Percentiles rank a stretch among this genome's conserved stretches.
Conservation (phyloP, 1,140 invertebrate genomes). For the Rhopalosiphum maidis region DNA sequence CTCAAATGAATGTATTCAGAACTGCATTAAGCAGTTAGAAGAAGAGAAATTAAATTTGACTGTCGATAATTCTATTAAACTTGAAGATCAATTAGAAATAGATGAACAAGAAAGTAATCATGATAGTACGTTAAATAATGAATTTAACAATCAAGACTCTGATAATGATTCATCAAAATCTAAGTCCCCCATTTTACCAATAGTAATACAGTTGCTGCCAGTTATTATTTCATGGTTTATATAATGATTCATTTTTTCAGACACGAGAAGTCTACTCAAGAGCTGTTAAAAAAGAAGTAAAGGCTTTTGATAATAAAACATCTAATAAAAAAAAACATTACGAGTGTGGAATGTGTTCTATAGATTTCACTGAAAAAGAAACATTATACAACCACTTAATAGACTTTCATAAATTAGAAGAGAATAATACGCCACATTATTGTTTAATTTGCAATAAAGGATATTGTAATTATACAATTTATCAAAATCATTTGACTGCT, state of each 20-base stretch:
- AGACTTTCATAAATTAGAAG: slow-evolving; percentile 14
- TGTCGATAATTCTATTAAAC: neutral
- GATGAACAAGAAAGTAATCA: neutral
- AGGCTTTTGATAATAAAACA: neutral
- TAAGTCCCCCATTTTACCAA: slow-evolving; percentile 16
- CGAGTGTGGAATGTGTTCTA: slow-evolving; percentile 29
- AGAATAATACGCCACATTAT: slow-evolving; percentile 42
- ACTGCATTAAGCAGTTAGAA: neutral
- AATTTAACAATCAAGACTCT: slow-evolving; percentile 1
- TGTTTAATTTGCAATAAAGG: slow-evolving; percentile 47
- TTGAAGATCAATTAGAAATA: neutral
- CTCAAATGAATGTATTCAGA: slow-evolving; percentile 36
- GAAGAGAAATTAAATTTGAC: neutral
- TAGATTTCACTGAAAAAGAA: slow-evolving; percentile 26
- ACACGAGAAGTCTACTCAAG: neutral
- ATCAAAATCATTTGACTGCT: slow-evolving; percentile 18
- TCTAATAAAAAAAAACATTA: neutral
- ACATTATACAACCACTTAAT: slow-evolving; percentile 30
- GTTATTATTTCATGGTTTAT: neutral
- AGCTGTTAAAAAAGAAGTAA: neutral
- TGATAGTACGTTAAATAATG: neutral
- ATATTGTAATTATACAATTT: slow-evolving; percentile 27
- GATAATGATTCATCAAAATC: slow-evolving; percentile 39
- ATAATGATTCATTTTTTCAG: slow-evolving; percentile 23
- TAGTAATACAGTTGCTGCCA: slow-evolving; percentile 6